Base-by-base conservation (phyloP, 2,888 invertebrate genomes). In the Coronaproctus castanopsis region DNA sequence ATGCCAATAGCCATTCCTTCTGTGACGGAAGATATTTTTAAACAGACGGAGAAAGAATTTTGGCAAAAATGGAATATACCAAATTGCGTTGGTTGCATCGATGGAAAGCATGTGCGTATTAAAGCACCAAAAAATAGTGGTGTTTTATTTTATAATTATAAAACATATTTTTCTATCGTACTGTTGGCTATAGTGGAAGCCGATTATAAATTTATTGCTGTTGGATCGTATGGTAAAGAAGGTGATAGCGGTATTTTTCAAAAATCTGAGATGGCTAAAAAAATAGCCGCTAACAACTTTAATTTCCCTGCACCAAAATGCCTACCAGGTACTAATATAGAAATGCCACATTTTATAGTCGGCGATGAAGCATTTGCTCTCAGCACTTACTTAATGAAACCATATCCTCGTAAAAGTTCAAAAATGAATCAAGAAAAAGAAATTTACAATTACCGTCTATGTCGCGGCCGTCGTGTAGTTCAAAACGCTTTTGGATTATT, bases 61-160 rank as follows among this genome's bases (percentile, higher is more conserved):
- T 18, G 54, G 18, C 48, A 52, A 19, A 19, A 23, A 21, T 62
- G 60, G 60, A 57, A 60, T 24, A 57, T 58, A 22, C 60, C 60
- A 18, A 55, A 62, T 55, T 60, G 60, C 54, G 21, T 60, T 18
- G 58, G 62, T 14, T 57, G 55, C 2, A 23, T 62, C 1, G 62
- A 61, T 36, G 52, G 62, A 20, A 61, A 55, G 24, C 61, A 62
- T 24, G 51, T 54, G 20, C 36, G 49, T 8, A 57, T 62, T 1
- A 55, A 54, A 54, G 24, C 49, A 21, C 60, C 57, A 10, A 5
- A 54, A 19, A 22, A 62, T 23, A 50, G 52, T 54, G 62, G 60
- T 18, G 51, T 55, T 22, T 24, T 60, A 52, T 62, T 24, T 52
- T 62, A 50, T 24, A 62, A 60, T 55, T 62, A 62, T 57, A 60